Percentiles rank a stretch among this genome's conserved stretches.
Evolutionary conservation across 2,888 invertebrate genomes (phyloP).

Genomic region (Phaedon cochleariae): DNA sequence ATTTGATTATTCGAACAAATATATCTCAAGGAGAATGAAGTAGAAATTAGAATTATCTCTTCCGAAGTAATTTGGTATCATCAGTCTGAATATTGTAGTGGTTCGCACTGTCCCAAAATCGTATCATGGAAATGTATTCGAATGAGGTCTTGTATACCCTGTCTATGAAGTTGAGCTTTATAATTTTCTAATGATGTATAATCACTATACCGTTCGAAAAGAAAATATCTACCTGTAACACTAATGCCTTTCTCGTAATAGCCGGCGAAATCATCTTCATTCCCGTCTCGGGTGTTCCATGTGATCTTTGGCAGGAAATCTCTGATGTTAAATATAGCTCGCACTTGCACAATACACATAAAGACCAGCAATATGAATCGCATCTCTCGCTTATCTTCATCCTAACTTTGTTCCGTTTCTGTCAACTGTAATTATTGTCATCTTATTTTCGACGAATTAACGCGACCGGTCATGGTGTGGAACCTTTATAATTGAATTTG

Average conservation of each 20-base stretch:
- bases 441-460: constrained; percentile 7
- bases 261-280: constrained; percentile 25
- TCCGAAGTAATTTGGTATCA: too few relatives aligned
- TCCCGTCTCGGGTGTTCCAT: constrained; percentile 17
- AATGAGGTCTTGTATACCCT: too few relatives aligned
- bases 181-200: too few relatives aligned
- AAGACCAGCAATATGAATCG: constrained; percentile 45
- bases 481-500: constrained; percentile 23
- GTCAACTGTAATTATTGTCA: constrained; percentile 1
- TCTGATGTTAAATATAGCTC: constrained; percentile 23
- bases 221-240: constrained; percentile 40
- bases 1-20: too few relatives aligned
- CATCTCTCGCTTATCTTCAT: constrained; percentile 49
- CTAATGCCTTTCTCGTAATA: constrained; percentile 36
- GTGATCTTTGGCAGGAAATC: constrained; percentile 6
- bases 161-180: too few relatives aligned
- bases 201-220: too few relatives aligned
- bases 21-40: too few relatives aligned
- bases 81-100: too few relatives aligned
- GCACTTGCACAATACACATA: constrained; percentile 23
- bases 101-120: too few relatives aligned
- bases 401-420: constrained; percentile 2
- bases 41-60: too few relatives aligned
- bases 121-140: too few relatives aligned
- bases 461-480: constrained; percentile 11